phyloP scores from a whole-genome alignment of 2,113 vertebrate species.

The Sinocyclocheilus maitianheensis region DNA sequence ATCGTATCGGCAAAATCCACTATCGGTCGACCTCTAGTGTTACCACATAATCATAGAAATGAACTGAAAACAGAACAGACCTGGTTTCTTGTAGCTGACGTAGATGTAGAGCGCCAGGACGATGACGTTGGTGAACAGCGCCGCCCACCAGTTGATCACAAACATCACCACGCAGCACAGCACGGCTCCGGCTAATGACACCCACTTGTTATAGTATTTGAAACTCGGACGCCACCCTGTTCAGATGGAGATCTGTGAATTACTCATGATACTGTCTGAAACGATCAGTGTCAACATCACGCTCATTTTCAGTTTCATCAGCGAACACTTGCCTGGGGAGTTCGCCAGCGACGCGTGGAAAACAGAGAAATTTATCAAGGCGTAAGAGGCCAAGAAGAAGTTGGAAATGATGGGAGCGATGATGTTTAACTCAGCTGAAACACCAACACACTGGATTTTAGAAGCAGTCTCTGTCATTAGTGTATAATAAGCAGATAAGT shows the following conservation, averaged over 20 bases:
- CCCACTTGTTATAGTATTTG: slow-evolving; percentile 98
- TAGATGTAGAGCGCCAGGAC: slow-evolving; percentile 96
- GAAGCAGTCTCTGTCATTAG: neutral
- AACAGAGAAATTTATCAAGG: slow-evolving; percentile 97
- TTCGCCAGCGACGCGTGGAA: slow-evolving; percentile 96
- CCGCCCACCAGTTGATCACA: slow-evolving; percentile 98
- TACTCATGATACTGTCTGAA: neutral
- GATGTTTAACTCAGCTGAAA: slow-evolving; percentile 89
- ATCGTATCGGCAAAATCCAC: no score
- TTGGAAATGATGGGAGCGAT: slow-evolving; percentile 99
- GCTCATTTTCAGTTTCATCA: neutral
- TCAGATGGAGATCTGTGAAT: neutral
- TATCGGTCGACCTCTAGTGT: no score
- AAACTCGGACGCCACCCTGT: slow-evolving; percentile 97
- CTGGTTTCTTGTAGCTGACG: slow-evolving; percentile 97
- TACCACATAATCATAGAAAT: neutral
- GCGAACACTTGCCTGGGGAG: slow-evolving; percentile 85
- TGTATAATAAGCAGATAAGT: neutral
- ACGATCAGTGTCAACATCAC: neutral
- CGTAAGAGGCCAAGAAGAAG: slow-evolving; percentile 97
- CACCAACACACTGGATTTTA: neutral
- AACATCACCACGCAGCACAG: slow-evolving; percentile 97
- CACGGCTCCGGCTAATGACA: slow-evolving; percentile 89
- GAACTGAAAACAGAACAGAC: slow-evolving; percentile 63
- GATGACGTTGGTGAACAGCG: slow-evolving; percentile 90